Base-by-base conservation (phyloP, 1,140 invertebrate species). In the Zaprionus ornatus region DNA sequence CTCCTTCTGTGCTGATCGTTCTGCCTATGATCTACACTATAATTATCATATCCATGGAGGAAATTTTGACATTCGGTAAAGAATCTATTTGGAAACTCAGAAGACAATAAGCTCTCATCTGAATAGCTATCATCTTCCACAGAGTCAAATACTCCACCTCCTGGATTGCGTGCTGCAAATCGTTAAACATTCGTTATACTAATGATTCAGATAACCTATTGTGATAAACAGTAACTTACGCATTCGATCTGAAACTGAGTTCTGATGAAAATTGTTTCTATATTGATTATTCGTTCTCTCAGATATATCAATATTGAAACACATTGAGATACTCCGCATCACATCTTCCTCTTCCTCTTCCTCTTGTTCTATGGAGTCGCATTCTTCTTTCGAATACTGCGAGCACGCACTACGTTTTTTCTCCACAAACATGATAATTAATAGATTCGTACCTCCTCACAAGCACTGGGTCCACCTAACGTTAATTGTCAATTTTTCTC, bases 291-390 rank as follows among this genome's bases (percentile, higher is more conserved):
- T 23, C 23, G 66, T 45, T 40, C 27, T 48, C 17, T 72, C 59
- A 27, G 62, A 79, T 37, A 87, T 57, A 54, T 68, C 83, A 55
- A 86, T 68, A 61, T 75, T 82, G 7, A 86, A 79, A 55, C 74
- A 76, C 78, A 85, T 71, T 21, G 72, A 85, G 23, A 77, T 72
- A 25, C 42, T 56, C 25, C 48, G 42, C 17, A 56, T 37, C 35
- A 74, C 45, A 37, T 77, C 62, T 15, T 65, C 50, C 5, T 69
- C 19, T 7, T 19, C 32, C 27, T 62, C 59, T 15, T 55, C 35
- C 23, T 64, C 42, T 17, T 45, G 15, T 7, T 45, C 4, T 13
- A 10, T 5, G 10, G 7, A 7, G 4, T 50, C 45, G 29, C 29
- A 7, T 32, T 32, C 29, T 4, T 13, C 12, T 17, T 45, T n/a